Evolutionary conservation across 2,888 invertebrate species (phyloP), one percentile per base, ranked within the genome.

Genomic region (Gisinianus flammeolus): DNA sequence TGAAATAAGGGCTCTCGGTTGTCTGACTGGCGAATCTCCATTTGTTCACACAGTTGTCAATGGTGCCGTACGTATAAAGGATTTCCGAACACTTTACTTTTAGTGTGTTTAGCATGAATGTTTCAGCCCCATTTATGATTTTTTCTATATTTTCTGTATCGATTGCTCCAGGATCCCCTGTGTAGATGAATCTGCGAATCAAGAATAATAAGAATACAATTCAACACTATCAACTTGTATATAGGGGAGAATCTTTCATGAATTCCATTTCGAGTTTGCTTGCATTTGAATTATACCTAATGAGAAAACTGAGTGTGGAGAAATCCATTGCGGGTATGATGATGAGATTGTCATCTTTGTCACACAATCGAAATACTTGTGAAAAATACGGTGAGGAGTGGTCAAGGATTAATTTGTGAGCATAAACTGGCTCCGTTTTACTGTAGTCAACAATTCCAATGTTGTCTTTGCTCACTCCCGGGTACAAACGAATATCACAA

Each of bases 151-250:
- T 67, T 67, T 30, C n/a, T 33, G 10, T 31, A 16, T 16, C n/a
- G 22, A 67, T 67, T 16, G 12, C 30, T 33, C 8, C 31, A 2
- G 33, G 12, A 6, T 26, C 33, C n/a, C 67, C 67, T 4, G 67
- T 67, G 67, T 67, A 67, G 33, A 67, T 67, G 67, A 28, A 67
- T 5, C 67, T 67, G n/a, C n/a, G n/a, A 30, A 30, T 28, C n/a
- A 8, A 66, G n/a, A 67, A 24, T 10, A 62, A 62, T 52, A 62
- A 8, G 16, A 62, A 64, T 2, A 28, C 26, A 19, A 26, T 26
- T 26, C 28, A 64, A 12, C 10, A 22, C 26, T 22, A 22, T 24
- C n/a, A 62, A n/a, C 22, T 24, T 62, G 19, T n/a, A 62, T 12
- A 4, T 62, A 4, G 22, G 19, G 19, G 2, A 44, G 12, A 19